Evolutionary conservation across 1,140 invertebrate species (phyloP), one percentile per base, ranked within the genome.

Genomic region (Lordiphosa clarofinis): DNA sequence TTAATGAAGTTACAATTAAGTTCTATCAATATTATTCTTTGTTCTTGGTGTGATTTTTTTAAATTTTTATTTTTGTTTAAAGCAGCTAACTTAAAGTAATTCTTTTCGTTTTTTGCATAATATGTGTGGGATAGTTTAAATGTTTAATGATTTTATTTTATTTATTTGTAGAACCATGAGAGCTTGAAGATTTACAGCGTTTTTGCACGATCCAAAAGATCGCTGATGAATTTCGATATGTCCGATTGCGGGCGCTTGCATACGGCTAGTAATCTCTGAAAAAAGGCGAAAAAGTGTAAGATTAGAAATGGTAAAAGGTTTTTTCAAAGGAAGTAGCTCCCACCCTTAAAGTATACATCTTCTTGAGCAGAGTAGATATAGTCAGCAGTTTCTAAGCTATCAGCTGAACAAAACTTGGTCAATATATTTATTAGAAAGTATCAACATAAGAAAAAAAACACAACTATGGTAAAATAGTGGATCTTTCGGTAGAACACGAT

Each of bases 191-290:
- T 88, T 89, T 90, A 92, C 79, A 96, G 92, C 86, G 95, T 96
- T 91, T 96, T 96, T 87, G 95, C 95, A 90, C 95, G 94, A 90
- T 96, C 95, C 89, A 97, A 90, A 69, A 97, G 91, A 90, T 96
- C 95, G 87, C 95, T 94, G 82, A 96, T 96, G 89, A 97, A 97
- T 93, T 95, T 96, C 94, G 95, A 94, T 89, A 96, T 93, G 92
- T 95, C 94, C 89, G 94, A 94, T 89, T 93, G 94, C 65, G 94
- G 93, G 87, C 95, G 94, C 90, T 95, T 96, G 87, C 94, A 94
- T 89, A 95, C 94, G 68, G 92, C 93, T 86, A 96, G 89, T 70
- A 95, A 90, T 63, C 91, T 92, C 94, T 95, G 90, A 19, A 92
- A 91, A 70, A 38, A 42, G 39, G 19, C 15, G 28, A 31, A 31